phyloP scores from a whole-genome alignment of 2,113 vertebrate genomes.

The Bagarius yarrelli region DNA sequence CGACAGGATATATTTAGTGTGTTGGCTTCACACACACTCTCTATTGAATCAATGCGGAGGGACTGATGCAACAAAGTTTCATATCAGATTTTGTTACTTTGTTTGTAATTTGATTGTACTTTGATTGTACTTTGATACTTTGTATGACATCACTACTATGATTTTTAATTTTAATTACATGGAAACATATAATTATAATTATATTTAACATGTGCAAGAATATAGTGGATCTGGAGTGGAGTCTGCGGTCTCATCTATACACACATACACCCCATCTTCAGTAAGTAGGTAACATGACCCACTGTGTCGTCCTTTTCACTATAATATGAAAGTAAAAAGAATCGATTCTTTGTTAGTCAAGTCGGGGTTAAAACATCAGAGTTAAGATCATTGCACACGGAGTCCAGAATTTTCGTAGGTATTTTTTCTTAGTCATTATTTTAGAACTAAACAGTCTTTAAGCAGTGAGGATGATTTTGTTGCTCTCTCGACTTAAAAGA shows the following conservation, averaged over 20 bases:
- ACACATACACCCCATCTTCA: not conserved
- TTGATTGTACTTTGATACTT: too few relatives aligned
- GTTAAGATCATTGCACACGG: too few relatives aligned
- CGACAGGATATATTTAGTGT: conserved; percentile 25
- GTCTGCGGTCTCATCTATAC: too few relatives aligned
- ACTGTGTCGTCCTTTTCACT: not conserved
- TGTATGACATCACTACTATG: not conserved
- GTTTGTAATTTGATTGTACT: too few relatives aligned
- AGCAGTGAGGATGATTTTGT: too few relatives aligned
- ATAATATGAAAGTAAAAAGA: not conserved
- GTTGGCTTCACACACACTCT: not conserved
- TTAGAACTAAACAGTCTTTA: too few relatives aligned
- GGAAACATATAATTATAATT: too few relatives aligned
- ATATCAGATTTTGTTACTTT: too few relatives aligned
- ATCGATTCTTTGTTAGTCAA: not conserved
- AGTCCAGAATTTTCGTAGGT: too few relatives aligned
- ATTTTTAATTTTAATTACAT: not conserved
- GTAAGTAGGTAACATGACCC: not conserved
- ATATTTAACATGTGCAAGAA: not conserved
- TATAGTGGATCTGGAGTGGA: not conserved
- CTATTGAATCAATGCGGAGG: not conserved
- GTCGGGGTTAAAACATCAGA: not conserved
- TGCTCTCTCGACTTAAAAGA: too few relatives aligned
- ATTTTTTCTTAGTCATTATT: too few relatives aligned
- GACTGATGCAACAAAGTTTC: not conserved